phyloP scores from a whole-genome alignment of 2,113 vertebrate species.

The Tenrec ecaudatus region DNA sequence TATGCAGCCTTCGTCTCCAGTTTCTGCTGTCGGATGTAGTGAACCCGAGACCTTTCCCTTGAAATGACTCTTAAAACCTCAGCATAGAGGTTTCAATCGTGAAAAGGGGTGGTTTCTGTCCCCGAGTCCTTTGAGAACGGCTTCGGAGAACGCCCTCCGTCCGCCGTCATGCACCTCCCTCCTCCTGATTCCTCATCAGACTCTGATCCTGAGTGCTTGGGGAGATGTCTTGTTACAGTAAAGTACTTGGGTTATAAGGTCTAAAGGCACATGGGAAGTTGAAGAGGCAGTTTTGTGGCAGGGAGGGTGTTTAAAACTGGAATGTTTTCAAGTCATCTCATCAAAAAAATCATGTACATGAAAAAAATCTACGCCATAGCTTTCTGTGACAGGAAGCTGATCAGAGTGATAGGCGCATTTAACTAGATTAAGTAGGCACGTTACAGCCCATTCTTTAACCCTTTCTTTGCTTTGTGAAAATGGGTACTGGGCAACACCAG shows the following conservation, averaged over 20 bases:
- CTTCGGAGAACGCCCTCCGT: neutral
- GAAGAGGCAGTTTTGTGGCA: constrained; percentile 2
- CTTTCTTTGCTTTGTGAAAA: neutral
- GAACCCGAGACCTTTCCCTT: constrained; percentile 13
- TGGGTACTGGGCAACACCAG: neutral
- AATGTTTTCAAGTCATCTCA: constrained; percentile 19
- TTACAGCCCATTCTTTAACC: neutral
- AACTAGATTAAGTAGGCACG: constrained; percentile 18
- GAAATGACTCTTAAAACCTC: constrained; percentile 44
- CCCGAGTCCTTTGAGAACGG: neutral
- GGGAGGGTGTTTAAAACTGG: neutral
- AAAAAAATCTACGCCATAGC: neutral
- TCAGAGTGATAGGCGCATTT: neutral
- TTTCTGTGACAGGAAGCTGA: constrained; percentile 1
- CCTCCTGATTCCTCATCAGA: neutral
- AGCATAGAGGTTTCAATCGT: constrained; percentile 23
- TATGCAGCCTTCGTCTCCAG: neutral
- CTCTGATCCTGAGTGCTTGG: constrained; percentile 35
- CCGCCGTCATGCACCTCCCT: neutral
- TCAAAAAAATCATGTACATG: constrained; percentile 11
- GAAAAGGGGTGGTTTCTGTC: constrained; percentile 8
- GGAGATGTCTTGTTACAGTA: neutral
- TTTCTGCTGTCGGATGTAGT: constrained; percentile 43
- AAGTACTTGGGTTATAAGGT: neutral
- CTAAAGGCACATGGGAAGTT: constrained; percentile 5